phyloP scores from a whole-genome alignment of 2,888 invertebrate genomes.

The Amblyjoppa fuscipennis region DNA sequence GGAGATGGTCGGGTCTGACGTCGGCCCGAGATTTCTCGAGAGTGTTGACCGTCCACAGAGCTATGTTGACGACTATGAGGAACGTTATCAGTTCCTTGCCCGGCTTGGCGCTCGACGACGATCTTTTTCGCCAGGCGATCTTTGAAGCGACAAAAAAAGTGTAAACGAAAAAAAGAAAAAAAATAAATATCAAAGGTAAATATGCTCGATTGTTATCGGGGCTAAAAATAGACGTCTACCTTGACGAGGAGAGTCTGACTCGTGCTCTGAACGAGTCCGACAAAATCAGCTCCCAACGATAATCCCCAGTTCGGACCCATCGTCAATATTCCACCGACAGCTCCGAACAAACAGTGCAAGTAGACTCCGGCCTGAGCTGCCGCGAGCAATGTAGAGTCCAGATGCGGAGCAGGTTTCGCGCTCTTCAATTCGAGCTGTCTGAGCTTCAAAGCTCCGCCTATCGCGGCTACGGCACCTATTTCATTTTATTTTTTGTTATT shows the following conservation, averaged over 20 bases:
- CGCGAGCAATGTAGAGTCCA: constrained; percentile 93
- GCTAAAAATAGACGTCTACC: constrained; percentile 69
- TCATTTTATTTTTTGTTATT: not conserved
- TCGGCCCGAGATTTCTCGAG: constrained; percentile 94
- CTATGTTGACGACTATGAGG: constrained; percentile 92
- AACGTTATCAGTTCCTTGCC: constrained; percentile 95
- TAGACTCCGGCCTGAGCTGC: constrained; percentile 96
- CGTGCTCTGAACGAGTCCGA: constrained; percentile 92
- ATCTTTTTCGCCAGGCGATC: constrained; percentile 90
- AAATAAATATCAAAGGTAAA: not conserved
- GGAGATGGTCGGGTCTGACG: constrained; percentile 92
- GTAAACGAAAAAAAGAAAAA: not conserved
- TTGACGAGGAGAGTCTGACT: constrained; percentile 92
- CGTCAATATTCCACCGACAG: constrained; percentile 85
- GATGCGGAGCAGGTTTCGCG: constrained; percentile 83
- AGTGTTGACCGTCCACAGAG: constrained; percentile 95
- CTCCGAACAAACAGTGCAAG: constrained; percentile 72
- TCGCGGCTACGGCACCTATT: constrained; percentile 77
- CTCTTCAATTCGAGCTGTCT: constrained; percentile 77
- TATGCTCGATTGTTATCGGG: too few relatives aligned
- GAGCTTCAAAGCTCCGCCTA: constrained; percentile 78
- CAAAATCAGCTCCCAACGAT: constrained; percentile 91
- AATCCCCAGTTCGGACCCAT: constrained; percentile 86
- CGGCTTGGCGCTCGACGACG: constrained; percentile 90
- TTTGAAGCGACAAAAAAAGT: constrained; percentile 71